Percentiles rank a stretch among this genome's conserved stretches.
These are phyloP conservation scores for Drosophila trapezifrons DNA, from an alignment of 1,140 invertebrate genomes.

Conservation along the genomic window DNA sequence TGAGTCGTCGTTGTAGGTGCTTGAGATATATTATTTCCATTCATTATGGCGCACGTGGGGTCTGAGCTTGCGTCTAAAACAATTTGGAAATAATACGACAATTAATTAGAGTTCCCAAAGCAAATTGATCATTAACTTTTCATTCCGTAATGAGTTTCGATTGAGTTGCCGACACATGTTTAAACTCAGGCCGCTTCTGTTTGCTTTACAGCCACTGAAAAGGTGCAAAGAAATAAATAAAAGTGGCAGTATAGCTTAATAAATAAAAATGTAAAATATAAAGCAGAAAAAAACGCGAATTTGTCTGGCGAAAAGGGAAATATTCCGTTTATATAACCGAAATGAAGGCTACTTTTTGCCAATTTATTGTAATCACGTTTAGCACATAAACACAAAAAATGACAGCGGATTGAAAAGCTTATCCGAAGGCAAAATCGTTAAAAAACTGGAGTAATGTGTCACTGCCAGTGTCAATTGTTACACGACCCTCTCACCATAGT, in stretches of 20 bases:
- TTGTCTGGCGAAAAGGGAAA: constrained; percentile 14
- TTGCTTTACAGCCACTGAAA: constrained; percentile 8
- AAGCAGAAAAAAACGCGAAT: constrained; percentile 22
- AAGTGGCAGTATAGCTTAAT: background rate
- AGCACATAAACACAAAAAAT: constrained; percentile 30
- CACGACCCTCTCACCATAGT: constrained; percentile 17
- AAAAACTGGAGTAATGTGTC: constrained; percentile 38
- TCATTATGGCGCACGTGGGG: constrained; percentile 40
- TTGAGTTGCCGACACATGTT: constrained; percentile 29
- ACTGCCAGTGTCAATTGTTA: constrained; percentile 24
- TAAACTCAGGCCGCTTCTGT: constrained; percentile 16
- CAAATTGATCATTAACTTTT: constrained; percentile 47
- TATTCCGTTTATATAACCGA: constrained; percentile 39
- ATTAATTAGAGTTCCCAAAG: constrained; percentile 52
- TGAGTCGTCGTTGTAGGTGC: constrained; percentile 9
- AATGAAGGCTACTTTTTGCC: constrained; percentile 33
- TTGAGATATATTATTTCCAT: constrained; percentile 34
- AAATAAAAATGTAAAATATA: constrained; percentile 12
- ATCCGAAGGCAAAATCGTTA: constrained; percentile 25
- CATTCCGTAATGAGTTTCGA: constrained; percentile 30
- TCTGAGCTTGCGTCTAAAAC: constrained; percentile 16
- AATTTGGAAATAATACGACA: constrained; percentile 46
- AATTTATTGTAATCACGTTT: constrained; percentile 67
- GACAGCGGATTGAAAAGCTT: constrained; percentile 30
- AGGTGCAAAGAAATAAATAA: constrained; percentile 4